These are phyloP conservation scores for Epinotia bilunana DNA, from an alignment of 2,888 invertebrate species.

Conservation along the genomic window DNA sequence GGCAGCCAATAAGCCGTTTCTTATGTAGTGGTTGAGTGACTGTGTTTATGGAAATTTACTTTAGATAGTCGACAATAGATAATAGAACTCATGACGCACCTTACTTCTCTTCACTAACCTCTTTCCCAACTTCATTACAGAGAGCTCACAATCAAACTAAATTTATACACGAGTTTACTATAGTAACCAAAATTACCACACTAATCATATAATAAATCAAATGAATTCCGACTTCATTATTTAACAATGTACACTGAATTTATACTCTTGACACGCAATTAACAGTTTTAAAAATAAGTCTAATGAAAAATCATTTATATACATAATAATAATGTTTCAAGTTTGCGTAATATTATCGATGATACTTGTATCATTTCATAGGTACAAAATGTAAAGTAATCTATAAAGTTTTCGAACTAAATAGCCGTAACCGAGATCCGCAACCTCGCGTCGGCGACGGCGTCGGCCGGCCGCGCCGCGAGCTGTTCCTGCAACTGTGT, in stretches of 20 bases:
- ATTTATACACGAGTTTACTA: constrained; percentile 78
- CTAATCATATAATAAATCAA: constrained; percentile 71
- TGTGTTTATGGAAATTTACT: constrained; percentile 21
- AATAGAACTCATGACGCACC: constrained; percentile 38
- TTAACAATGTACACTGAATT: constrained; percentile 78
- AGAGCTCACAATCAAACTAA: constrained; percentile 72
- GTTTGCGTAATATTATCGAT: constrained; percentile 48
- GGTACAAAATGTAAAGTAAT: constrained; percentile 45
- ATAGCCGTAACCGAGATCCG: constrained; percentile 49
- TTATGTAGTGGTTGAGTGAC: constrained; percentile 50
- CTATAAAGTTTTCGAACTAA: constrained; percentile 48
- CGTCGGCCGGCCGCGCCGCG: not conserved
- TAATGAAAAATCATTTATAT: constrained; percentile 66
- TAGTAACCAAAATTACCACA: constrained; percentile 68
- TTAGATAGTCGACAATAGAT: constrained; percentile 20
- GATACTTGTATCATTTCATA: constrained; percentile 48
- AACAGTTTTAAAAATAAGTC: constrained; percentile 55
- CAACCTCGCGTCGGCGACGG: not conserved
- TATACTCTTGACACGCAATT: constrained; percentile 61
- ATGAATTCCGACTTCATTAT: constrained; percentile 67
- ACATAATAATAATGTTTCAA: constrained; percentile 57
- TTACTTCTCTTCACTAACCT: constrained; percentile 53
- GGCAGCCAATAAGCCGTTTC: constrained; percentile 52
- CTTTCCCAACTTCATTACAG: constrained; percentile 66
- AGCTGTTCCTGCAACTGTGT: not conserved